phyloP scores from a whole-genome alignment of 2,888 invertebrate genomes.

The Agrotis puta region DNA sequence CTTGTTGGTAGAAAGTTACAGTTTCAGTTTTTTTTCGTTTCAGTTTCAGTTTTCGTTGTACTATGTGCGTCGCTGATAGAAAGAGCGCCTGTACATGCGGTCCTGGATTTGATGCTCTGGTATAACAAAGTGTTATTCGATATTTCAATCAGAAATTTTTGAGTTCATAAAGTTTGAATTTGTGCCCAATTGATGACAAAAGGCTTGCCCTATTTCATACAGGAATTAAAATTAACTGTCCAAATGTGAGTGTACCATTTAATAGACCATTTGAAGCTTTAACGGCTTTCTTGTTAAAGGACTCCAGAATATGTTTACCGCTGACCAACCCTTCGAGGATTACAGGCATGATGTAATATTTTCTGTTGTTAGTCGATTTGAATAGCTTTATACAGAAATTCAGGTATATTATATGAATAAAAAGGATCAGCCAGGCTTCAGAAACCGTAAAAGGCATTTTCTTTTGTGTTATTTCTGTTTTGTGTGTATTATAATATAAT shows the following conservation, averaged over 20 bases:
- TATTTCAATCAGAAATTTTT: background rate
- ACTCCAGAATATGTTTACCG: background rate
- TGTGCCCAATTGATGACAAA: background rate
- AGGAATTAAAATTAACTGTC: too few relatives aligned
- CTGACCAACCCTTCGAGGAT: background rate
- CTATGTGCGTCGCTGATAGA: background rate
- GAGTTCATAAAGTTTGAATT: background rate
- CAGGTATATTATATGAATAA: background rate
- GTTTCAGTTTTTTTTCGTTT: background rate
- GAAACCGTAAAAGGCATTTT: background rate
- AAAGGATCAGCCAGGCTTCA: background rate
- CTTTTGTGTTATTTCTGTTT: conserved; percentile 16
- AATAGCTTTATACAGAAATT: background rate
- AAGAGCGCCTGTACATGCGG: background rate
- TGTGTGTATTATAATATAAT: background rate
- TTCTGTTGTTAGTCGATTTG: background rate
- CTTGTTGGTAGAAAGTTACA: background rate
- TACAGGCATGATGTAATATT: background rate
- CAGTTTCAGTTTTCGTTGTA: background rate
- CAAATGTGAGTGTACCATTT: too few relatives aligned
- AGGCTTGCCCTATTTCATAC: too few relatives aligned
- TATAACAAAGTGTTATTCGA: background rate
- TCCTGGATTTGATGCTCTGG: background rate
- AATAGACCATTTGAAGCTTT: too few relatives aligned
- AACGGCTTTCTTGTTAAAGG: too few relatives aligned